These are phyloP conservation scores for Artibeus jamaicensis DNA, from an alignment of 2,797 vertebrate genomes.

Conservation along the genomic window DNA sequence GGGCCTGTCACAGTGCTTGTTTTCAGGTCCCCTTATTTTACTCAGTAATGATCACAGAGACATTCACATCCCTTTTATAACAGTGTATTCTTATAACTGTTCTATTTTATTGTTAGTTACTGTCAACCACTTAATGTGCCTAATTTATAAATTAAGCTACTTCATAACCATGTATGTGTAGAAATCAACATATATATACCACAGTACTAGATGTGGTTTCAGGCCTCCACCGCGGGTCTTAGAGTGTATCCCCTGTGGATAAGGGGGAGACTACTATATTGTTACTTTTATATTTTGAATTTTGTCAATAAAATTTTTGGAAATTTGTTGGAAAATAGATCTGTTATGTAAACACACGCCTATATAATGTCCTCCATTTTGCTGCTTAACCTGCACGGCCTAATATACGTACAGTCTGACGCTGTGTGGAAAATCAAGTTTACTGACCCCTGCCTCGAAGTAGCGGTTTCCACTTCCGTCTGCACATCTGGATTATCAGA, in stretches of 20 bases:
- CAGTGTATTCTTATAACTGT: background rate
- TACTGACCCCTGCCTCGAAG: background rate
- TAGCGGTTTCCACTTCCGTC: background rate
- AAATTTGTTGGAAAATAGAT: slow-evolving; percentile 22
- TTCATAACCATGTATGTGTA: background rate
- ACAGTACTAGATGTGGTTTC: background rate
- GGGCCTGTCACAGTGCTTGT: background rate
- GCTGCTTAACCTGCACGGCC: background rate
- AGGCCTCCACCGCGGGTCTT: background rate
- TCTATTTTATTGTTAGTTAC: background rate
- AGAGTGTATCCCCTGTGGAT: background rate
- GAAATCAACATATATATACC: background rate
- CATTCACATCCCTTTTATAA: background rate
- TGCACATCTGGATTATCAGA: background rate
- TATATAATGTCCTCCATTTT: background rate
- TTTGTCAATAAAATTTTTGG: slow-evolving; percentile 30
- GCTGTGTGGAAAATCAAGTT: background rate
- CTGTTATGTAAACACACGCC: background rate
- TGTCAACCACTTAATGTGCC: background rate
- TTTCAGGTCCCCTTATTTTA: background rate
- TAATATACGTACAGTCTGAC: background rate
- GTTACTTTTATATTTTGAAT: slow-evolving; percentile 29
- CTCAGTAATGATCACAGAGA: background rate
- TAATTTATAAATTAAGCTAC: background rate
- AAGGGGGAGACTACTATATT: background rate